phyloP scores from a whole-genome alignment of 2,797 vertebrate genomes.

The Artibeus jamaicensis region DNA sequence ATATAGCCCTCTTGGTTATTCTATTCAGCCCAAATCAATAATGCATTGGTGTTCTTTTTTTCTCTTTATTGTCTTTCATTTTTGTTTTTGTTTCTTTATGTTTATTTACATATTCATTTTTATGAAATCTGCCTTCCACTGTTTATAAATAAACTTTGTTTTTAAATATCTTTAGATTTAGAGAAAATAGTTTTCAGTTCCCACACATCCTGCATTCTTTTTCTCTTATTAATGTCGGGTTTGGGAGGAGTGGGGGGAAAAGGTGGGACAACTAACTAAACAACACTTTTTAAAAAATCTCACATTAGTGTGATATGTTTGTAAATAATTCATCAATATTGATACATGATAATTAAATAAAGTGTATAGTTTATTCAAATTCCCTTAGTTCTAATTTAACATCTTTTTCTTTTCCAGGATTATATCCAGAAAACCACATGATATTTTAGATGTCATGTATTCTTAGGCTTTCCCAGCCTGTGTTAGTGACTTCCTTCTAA shows the following conservation, averaged over 20 bases:
- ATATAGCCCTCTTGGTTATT: not conserved
- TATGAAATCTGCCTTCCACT: not conserved
- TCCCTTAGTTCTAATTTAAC: not conserved
- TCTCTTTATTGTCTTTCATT: not conserved
- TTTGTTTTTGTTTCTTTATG: not conserved
- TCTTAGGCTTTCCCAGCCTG: not conserved
- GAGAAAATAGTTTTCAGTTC: not conserved
- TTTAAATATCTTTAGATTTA: not conserved
- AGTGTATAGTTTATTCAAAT: not conserved
- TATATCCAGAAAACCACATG: no score
- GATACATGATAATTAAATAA: not conserved
- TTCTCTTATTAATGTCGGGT: not conserved
- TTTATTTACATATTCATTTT: not conserved
- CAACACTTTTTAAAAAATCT: no score
- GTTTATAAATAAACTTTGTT: not conserved
- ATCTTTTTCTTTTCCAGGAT: not conserved
- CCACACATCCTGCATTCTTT: not conserved
- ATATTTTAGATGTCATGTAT: not conserved
- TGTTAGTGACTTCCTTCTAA: not conserved
- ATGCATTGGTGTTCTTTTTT: not conserved
- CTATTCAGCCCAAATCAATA: not conserved
- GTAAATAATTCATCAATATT: not conserved
- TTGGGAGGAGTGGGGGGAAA: no score
- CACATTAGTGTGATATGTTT: not conserved
- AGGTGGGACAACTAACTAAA: no score